These are phyloP conservation scores for Exephanes ischioxanthus DNA, from an alignment of 2,888 invertebrate species.

Conservation along the genomic window DNA sequence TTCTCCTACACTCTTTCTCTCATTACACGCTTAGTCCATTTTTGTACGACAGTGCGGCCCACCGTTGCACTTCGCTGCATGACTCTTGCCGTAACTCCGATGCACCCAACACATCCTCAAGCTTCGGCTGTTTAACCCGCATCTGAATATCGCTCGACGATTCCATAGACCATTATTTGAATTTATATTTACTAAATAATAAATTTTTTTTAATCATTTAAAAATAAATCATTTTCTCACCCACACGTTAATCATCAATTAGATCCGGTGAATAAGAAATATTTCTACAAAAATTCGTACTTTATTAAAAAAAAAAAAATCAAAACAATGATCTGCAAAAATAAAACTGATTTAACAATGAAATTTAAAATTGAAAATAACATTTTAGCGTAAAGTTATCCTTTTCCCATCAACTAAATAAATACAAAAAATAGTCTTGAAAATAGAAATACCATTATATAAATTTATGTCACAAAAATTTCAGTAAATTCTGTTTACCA, in stretches of 20 bases:
- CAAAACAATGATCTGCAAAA: neutral
- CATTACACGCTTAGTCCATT: slow-evolving; percentile 49
- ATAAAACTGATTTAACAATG: neutral
- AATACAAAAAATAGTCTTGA: neutral
- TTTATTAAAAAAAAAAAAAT: neutral
- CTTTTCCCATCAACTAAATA: neutral
- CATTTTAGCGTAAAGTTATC: neutral
- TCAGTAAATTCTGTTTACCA: neutral
- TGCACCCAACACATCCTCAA: slow-evolving; percentile 27
- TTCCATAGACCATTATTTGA: neutral
- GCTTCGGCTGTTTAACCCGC: neutral
- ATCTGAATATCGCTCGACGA: neutral
- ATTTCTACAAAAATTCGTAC: neutral
- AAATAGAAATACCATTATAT: neutral
- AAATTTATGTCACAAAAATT: neutral
- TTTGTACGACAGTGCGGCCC: slow-evolving; percentile 6
- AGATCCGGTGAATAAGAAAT: neutral
- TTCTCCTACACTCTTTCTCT: slow-evolving; percentile 58
- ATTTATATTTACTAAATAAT: neutral
- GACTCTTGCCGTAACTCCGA: slow-evolving; percentile 13
- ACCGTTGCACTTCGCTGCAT: slow-evolving; percentile 21
- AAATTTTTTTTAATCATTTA: too few relatives aligned
- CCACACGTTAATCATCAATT: neutral
- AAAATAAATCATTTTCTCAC: neutral
- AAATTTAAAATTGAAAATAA: neutral